These are phyloP conservation scores for Punctoribates punctum DNA, from an alignment of 2,888 invertebrate species.

Conservation along the genomic window DNA sequence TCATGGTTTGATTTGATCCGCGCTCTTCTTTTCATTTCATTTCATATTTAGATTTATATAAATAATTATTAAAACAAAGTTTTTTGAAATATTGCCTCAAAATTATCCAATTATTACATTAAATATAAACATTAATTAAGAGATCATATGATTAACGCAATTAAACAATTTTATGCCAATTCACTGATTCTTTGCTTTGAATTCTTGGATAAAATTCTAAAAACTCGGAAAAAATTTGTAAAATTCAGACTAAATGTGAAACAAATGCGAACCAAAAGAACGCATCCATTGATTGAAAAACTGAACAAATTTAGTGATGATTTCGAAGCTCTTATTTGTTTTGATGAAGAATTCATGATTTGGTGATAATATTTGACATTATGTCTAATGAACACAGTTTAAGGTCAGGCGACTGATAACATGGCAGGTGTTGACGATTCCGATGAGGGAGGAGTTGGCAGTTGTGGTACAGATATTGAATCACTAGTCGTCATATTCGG, in stretches of 20 bases:
- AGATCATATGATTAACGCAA: slow-evolving; percentile 26
- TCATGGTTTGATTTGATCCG: slow-evolving; percentile 21
- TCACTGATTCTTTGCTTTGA: neutral
- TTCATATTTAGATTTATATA: neutral
- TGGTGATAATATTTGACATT: slow-evolving; percentile 8
- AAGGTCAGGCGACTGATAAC: slow-evolving; percentile 45
- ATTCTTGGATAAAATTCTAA: too few relatives aligned
- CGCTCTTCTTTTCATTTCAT: slow-evolving; percentile 5
- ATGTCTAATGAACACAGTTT: slow-evolving; percentile 22
- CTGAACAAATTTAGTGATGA: neutral
- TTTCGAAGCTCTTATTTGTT: slow-evolving; percentile 15
- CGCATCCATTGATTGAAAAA: neutral
- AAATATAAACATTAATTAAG: slow-evolving; percentile 2
- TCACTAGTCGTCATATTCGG: slow-evolving; percentile 35
- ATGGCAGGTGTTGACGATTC: slow-evolving; percentile 47
- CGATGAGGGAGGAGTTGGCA: slow-evolving; percentile 47
- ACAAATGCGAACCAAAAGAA: slow-evolving; percentile 5
- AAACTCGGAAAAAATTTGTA: slow-evolving; percentile 1
- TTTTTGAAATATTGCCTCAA: slow-evolving; percentile 32
- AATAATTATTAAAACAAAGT: slow-evolving; percentile 4
- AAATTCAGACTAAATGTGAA: neutral
- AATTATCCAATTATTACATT: slow-evolving; percentile 11
- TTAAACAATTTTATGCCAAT: slow-evolving; percentile 4
- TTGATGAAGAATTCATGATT: neutral
- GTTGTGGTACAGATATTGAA: slow-evolving; percentile 40